Percentiles rank a stretch among this genome's conserved stretches.
Evolutionary conservation across 2,113 vertebrate genomes (phyloP).

Genomic region (Procavia capensis): DNA sequence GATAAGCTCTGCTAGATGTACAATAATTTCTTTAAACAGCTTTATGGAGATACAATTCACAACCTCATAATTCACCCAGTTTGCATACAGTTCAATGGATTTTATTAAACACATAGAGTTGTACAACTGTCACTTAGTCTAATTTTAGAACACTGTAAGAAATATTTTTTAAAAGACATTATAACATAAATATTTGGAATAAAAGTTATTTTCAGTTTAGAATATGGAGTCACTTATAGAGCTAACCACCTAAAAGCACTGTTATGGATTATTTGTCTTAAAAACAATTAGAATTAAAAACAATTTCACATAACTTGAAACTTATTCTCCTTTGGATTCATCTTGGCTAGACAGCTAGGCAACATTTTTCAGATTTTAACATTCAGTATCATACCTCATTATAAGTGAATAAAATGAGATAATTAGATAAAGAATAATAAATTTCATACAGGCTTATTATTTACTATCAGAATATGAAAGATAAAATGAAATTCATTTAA

Average conservation of each 20-base stretch:
- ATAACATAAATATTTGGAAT: neutral
- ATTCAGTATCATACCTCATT: neutral
- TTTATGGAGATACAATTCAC: neutral
- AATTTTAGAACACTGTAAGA: slow-evolving; percentile 1
- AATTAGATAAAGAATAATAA: neutral
- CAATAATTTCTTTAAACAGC: neutral
- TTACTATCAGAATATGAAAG: slow-evolving; percentile 44
- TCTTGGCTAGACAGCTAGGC: neutral
- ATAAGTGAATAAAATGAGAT: neutral
- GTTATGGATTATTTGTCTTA: neutral
- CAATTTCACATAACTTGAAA: neutral
- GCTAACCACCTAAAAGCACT: neutral
- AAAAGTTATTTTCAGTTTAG: neutral
- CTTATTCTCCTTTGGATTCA: slow-evolving; percentile 10
- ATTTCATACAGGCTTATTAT: slow-evolving; percentile 25
- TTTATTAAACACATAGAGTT: neutral
- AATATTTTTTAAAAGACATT: neutral
- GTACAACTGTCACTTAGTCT: neutral
- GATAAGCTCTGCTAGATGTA: neutral
- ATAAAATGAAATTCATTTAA: slow-evolving; percentile 58
- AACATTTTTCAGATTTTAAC: neutral
- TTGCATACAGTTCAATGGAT: neutral
- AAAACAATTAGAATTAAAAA: slow-evolving; percentile 14
- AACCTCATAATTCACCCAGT: neutral
- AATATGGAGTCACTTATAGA: neutral